Percentiles rank a stretch among this genome's conserved stretches.
Conservation (phyloP, 2,113 vertebrate species). For the Motacilla tschutschensis region DNA sequence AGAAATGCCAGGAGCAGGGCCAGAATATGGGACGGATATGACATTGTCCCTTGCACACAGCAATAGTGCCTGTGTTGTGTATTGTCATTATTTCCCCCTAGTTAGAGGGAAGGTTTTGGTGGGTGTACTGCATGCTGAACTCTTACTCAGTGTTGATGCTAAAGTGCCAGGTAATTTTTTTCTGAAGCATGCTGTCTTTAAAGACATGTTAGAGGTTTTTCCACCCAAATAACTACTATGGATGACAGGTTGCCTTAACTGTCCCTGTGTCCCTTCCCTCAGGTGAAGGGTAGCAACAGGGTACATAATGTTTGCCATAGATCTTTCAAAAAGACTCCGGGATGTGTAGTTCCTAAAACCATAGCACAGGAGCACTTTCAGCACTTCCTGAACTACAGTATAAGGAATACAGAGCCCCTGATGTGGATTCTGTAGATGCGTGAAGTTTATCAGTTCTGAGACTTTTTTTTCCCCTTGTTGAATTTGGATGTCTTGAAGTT, state of each 20-base stretch:
- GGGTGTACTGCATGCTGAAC: not conserved
- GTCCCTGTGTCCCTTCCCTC: not conserved
- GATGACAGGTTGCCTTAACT: not conserved
- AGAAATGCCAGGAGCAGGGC: not conserved
- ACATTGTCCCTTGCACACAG: not conserved
- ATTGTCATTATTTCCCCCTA: not conserved
- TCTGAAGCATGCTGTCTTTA: not conserved
- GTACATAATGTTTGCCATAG: not conserved
- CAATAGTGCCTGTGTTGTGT: not conserved
- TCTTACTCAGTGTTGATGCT: not conserved
- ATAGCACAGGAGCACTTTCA: not conserved
- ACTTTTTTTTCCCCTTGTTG: not conserved
- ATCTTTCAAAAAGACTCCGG: not conserved
- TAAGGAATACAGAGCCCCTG: not conserved
- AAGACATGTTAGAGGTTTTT: fast-evolving
- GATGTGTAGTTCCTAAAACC: not conserved
- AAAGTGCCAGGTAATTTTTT: not conserved
- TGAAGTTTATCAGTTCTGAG: not conserved
- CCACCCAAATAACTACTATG: not conserved
- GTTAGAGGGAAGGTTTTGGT: not conserved
- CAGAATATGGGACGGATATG: not conserved
- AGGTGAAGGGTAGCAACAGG: not conserved
- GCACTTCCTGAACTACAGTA: not conserved
- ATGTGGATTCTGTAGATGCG: not conserved
- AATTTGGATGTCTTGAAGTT: not conserved